Evolutionary conservation across 2,797 vertebrate species (phyloP).

Genomic region (Glyptemys insculpta): DNA sequence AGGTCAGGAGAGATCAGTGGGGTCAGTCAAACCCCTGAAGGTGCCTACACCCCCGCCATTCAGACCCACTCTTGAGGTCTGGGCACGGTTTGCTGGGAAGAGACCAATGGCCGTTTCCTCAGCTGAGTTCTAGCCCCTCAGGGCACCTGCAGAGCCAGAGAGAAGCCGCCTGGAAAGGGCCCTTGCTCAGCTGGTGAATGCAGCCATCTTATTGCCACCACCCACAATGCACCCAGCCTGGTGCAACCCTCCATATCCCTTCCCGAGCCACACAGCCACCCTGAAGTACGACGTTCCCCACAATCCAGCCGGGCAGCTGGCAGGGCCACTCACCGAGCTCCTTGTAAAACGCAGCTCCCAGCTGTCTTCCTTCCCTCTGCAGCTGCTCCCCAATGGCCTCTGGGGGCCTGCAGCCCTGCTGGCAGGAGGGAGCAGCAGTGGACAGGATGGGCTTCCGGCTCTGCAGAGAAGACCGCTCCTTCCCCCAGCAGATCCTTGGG

Average conservation of each 20-base stretch:
- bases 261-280: background rate
- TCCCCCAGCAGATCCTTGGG: no score
- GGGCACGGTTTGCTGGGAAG: background rate
- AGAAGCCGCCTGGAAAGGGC: background rate
- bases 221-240: background rate
- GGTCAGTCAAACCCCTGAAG: background rate
- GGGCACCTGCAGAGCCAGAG: background rate
- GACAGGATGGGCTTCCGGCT: background rate
- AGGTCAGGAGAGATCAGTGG: background rate
- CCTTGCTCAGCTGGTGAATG: background rate
- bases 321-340: background rate
- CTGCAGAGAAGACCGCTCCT: background rate
- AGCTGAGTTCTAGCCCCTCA: no score
- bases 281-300: background rate
- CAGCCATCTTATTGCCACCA: background rate
- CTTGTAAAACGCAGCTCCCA: background rate
- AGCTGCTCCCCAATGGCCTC: background rate
- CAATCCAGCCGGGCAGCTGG: background rate
- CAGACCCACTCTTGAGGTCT: background rate
- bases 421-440: no score
- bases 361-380: background rate
- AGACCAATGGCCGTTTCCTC: background rate
- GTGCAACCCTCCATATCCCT: background rate
- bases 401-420: no score
- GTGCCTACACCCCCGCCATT: background rate